Conservation (phyloP, 1,140 invertebrate species). For the Orussus abietinus region DNA sequence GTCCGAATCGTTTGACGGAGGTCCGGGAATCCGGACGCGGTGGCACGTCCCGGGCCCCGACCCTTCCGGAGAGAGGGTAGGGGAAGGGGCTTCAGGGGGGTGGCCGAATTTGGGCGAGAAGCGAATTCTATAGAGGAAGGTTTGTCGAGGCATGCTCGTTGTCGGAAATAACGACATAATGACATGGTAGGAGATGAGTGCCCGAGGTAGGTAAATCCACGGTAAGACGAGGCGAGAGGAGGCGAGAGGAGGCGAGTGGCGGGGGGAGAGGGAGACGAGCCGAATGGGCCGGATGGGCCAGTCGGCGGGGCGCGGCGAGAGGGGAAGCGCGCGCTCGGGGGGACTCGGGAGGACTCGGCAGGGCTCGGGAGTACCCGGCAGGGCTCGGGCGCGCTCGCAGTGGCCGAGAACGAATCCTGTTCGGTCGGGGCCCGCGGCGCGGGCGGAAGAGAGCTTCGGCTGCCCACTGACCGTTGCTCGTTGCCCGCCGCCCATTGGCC, state of each 20-base stretch:
- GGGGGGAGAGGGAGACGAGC: slow-evolving; percentile 4
- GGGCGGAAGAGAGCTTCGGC: not conserved
- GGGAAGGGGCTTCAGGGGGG: not conserved
- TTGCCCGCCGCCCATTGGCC: slow-evolving; percentile 5
- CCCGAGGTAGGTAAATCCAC: slow-evolving; percentile 41
- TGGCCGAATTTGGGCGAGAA: not conserved
- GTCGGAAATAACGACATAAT: slow-evolving; percentile 54
- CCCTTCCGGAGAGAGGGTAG: too few relatives aligned
- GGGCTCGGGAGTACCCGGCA: too few relatives aligned
- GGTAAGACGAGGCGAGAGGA: slow-evolving; percentile 15
- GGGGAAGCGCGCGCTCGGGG: not conserved
- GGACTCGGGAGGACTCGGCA: too few relatives aligned
- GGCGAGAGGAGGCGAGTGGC: slow-evolving; percentile 9
- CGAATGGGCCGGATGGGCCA: not conserved
- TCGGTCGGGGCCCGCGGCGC: too few relatives aligned
- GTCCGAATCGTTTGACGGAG: too few relatives aligned
- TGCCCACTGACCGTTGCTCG: slow-evolving; percentile 15
- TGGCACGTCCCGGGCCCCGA: not conserved
- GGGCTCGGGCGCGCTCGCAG: too few relatives aligned
- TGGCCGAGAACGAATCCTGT: too few relatives aligned
- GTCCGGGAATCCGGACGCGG: not conserved
- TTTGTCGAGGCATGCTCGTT: slow-evolving; percentile 48
- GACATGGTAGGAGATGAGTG: slow-evolving; percentile 48
- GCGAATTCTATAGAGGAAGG: slow-evolving; percentile 4
- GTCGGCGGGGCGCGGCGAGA: not conserved